Evolutionary conservation across 2,113 vertebrate genomes (phyloP), one percentile per base, ranked within the genome.

Genomic region (Malurus melanocephalus): DNA sequence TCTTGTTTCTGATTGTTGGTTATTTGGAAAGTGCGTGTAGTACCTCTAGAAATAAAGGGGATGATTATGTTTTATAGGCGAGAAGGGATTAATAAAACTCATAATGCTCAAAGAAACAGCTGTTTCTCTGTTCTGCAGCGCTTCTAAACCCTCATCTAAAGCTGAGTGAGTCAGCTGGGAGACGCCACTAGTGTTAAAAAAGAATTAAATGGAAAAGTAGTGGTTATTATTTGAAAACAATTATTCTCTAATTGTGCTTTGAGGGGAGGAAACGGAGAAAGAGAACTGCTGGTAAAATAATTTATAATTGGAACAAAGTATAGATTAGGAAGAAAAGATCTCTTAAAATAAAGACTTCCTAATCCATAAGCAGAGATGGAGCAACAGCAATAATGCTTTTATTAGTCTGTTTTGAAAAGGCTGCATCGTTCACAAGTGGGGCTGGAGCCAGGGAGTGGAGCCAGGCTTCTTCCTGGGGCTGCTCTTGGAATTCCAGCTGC

Each of bases 1-100:
- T 87, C 97, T 97, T 94, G 95, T 94, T 94, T 96, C 87, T 93
- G 89, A 93, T 94, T 96, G 84, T 94, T 94, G 92, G 85, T 96
- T 97, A 94, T 97, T 96, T 96, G 80, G 84, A 94, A 89, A 92
- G 81, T 89, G 77, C 91, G 75, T 73, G 82, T 85, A 93, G 87
- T 95, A 96, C 94, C 89, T 96, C 95, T 93, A 93, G 94, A 96
- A 97, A 97, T 97, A 97, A 96, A 97, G 88, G 79, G 80, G 90
- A 95, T 97, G 97, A 97, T 97, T 97, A 94, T 93, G 3, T 96
- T 97, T 97, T 95, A 97, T 94, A 95, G 94, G 82, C 80, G 96
- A 96, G 93, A 91, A 96, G 94, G 91, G 93, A 96, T 97, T 97
- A 94, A 89, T 95, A 95, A 97, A 95, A 90, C 67, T 84, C 68